A percentile compares a stretch with the other conserved stretches of the same genome.
Evolutionary conservation across 2,888 invertebrate genomes (phyloP).

Genomic region (Conops quadrifasciatus): DNA sequence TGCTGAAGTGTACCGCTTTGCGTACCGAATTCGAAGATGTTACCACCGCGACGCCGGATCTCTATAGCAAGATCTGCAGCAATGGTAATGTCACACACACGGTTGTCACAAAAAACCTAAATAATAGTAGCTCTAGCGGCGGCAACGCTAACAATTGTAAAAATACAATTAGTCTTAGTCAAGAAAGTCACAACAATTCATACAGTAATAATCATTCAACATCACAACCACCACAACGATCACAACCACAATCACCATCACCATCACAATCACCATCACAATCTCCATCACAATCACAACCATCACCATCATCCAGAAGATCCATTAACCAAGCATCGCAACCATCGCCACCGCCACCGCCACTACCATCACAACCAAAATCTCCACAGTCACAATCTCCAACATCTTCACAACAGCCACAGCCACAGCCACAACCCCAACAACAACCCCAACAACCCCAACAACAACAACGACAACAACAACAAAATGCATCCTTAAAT

Average conservation of each 20-base stretch:
- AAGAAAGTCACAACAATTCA: conserved; percentile 39
- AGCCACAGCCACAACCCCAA: conserved; percentile 40
- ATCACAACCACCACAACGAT: conserved; percentile 37
- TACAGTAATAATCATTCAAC: conserved; percentile 3
- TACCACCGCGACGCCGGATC: conserved; percentile 66
- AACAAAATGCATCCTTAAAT: conserved; percentile 41
- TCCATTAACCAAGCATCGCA: conserved; percentile 39
- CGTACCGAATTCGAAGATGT: conserved; percentile 66
- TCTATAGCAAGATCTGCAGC: conserved; percentile 67
- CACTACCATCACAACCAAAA: conserved; percentile 43
- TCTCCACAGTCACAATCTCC: conserved; percentile 41
- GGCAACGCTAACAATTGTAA: too few species aligned
- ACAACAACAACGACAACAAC: conserved; percentile 38
- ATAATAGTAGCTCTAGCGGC: conserved; percentile 39
- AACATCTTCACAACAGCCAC: conserved; percentile 41
- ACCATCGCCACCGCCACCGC: conserved; percentile 40
- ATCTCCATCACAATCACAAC: conserved; percentile 40
- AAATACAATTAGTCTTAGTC: conserved; percentile 38
- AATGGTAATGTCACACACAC: conserved; percentile 63
- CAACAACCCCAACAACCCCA: conserved; percentile 35
- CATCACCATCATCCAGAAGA: conserved; percentile 41
- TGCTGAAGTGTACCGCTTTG: conserved; percentile 65
- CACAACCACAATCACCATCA: conserved; percentile 46
- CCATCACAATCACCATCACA: conserved; percentile 43
- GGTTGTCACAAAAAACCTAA: neutral